Base-by-base conservation (phyloP, 2,113 vertebrate species). In the Hippopotamus amphibius region DNA sequence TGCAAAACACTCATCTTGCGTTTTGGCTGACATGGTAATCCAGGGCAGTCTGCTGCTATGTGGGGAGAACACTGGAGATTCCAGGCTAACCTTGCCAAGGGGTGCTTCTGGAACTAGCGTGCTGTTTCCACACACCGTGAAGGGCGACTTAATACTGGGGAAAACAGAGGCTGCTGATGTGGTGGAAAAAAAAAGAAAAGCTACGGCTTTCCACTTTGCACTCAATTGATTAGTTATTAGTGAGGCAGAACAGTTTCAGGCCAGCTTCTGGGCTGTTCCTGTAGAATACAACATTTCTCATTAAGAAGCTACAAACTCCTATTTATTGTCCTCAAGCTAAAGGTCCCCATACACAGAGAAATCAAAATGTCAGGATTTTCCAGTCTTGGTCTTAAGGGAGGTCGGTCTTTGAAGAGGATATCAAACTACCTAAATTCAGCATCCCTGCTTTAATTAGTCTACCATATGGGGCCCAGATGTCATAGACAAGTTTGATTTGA, bases 401-500 rank as follows among this genome's bases (percentile, higher is more conserved):
- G 86, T 71, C 24, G 30, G 30, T 72, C 89, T 97, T 89, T 84
- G 19, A 93, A 86, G 37, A 97, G 41, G 77, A n/a, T 88, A 82
- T 93, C 85, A 87, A 81, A 86, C 48, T 74, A 86, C 43, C 86
- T 59, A 84, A 95, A 95, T 82, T 80, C 91, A 89, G 94, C 80
- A 95, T 92, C 55, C 13, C 55, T 43, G 33, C 65, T 97, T 97
- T 93, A 97, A 97, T 97, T 93, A 95, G 74, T 71, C 43, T 43
- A 93, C 86, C 96, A 96, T 77, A 92, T 89, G 93, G 82, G 55
- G 68, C 65, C 63, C 96, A 96, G 86, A 95, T 97, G 96, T 97
- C 93, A 96, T 0, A 84, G 79, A 37, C n/a, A 95, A 71, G 57
- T 94, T 92, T 69, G n/a, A 95, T 80, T 76, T 90, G 69, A 96